Percentiles rank a stretch among this genome's conserved stretches.
Evolutionary conservation across 2,113 vertebrate genomes (phyloP).

Genomic region (Centropristis striata): DNA sequence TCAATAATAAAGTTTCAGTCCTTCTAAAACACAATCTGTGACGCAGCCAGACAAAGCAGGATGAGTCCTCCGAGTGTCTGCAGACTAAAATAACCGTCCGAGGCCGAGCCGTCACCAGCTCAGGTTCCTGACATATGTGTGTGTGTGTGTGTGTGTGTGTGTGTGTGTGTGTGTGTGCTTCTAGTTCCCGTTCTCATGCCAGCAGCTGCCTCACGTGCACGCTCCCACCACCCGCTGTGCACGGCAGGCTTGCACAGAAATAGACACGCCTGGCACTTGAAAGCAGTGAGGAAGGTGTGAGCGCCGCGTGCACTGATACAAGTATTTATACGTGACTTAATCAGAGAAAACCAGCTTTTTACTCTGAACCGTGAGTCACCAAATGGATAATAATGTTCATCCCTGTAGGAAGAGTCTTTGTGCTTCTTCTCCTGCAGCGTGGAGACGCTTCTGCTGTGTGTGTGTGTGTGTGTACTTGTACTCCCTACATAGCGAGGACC

Average conservation of each 20-base stretch:
- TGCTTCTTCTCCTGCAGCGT: not conserved
- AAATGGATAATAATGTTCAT: conserved; percentile 2
- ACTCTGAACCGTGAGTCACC: not conserved
- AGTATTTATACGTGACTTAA: conserved; percentile 18
- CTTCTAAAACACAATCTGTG: not conserved
- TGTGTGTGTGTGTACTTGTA: too few species aligned
- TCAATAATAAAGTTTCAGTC: not conserved
- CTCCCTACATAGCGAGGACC: too few species aligned
- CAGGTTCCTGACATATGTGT: conserved; percentile 40
- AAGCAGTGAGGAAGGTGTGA: conserved; percentile 30
- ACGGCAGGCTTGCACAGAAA: conserved; percentile 59
- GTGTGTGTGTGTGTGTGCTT: conserved; percentile 5
- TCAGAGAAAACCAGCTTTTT: conserved; percentile 22
- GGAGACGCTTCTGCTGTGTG: not conserved
- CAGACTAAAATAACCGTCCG: conserved; percentile 51
- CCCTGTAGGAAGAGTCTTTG: not conserved
- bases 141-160: conserved; percentile 6
- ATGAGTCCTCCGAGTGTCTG: conserved; percentile 14
- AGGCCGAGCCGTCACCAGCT: conserved; percentile 34
- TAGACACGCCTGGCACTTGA: conserved; percentile 51
- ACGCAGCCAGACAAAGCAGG: conserved; percentile 38
- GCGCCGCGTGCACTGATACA: not conserved
- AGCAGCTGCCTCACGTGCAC: conserved; percentile 70
- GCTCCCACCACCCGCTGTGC: conserved; percentile 41
- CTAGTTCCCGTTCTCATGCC: conserved; percentile 32